phyloP scores from a whole-genome alignment of 2,797 vertebrate species.

The Pempheris klunzingeri region DNA sequence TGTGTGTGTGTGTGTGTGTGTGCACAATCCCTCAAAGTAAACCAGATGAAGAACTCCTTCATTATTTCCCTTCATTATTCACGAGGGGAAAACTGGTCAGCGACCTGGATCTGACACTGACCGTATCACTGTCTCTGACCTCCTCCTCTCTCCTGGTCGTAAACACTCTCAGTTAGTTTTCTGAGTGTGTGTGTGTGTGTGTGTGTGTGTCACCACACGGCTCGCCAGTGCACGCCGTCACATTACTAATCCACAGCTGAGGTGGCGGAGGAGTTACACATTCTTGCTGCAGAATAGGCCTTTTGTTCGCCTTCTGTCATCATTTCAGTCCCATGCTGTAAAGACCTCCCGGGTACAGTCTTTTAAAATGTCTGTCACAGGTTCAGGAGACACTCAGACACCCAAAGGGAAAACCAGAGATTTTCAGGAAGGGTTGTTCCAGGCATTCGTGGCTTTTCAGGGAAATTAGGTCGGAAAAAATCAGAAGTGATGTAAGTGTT shows the following conservation, averaged over 20 bases:
- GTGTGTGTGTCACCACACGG: conserved; percentile 29
- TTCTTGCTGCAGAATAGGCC: conserved; percentile 30
- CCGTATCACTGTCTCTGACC: conserved; percentile 21
- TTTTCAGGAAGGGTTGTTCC: not conserved
- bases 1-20: conserved; percentile 1
- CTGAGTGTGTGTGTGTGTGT: conserved; percentile 21
- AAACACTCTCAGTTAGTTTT: not conserved
- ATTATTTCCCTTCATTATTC: conserved; percentile 56
- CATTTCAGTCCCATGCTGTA: conserved; percentile 20
- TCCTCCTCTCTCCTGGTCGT: not conserved
- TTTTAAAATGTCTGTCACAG: not conserved
- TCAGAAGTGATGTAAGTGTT: not conserved
- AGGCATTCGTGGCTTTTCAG: not conserved
- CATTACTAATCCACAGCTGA: not conserved
- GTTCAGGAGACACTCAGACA: not conserved
- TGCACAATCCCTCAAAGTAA: conserved; percentile 1
- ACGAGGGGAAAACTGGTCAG: conserved; percentile 33
- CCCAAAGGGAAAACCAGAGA: not conserved
- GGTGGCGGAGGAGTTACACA: not conserved
- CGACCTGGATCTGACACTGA: conserved; percentile 1
- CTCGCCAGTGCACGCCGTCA: conserved; percentile 34
- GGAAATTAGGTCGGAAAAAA: not conserved
- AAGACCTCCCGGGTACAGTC: conserved; percentile 1
- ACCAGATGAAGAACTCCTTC: conserved; percentile 19
- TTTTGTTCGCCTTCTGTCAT: conserved; percentile 36